Evolutionary conservation across 2,888 invertebrate genomes (phyloP), one percentile per base, ranked within the genome.

Genomic region (Leistus spinibarbis): DNA sequence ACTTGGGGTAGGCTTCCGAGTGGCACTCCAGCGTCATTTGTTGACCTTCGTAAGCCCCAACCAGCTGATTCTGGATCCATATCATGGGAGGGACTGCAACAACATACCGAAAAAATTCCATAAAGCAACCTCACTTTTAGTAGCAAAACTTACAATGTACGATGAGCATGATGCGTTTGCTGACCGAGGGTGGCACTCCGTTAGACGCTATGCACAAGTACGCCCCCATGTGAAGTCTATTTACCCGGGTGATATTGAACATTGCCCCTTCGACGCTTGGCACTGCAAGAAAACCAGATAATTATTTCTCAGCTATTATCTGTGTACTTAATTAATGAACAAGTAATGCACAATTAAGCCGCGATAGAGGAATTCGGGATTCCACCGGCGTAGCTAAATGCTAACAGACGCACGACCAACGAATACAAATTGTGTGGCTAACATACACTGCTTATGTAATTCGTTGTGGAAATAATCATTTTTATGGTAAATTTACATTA

Each of bases 21-120:
- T 92, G 90, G 81, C 95, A 95, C 83, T 95, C 94, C 78, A 95
- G 85, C 2, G 91, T 90, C 76, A 95, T 88, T 79, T 91, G 90
- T 74, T 93, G 91, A 16, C 93, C 93, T 75, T 92, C 88, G 19
- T 91, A 91, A 0, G 93, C 94, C 0, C 95, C 95, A 13, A 95
- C 93, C 79, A 95, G 86, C 85, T 95, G 95, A 86, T 95, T 94
- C 81, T 92, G 92, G 81, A 95, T 93, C 82, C 91, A 92, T 77
- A 95, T 93, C 89, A 94, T 93, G 10, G 95, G 95, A 3, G 94
- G 92, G 88, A 95, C 95, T 95, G 85, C 9, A n/a, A n/a, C n/a
- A n/a, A 88, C 66, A 66, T 60, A 27, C 19, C 10, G 22, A n/a
- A 63, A 63, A 22, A 23, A 63, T 17, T 7, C 40, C 7, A 40